These are phyloP conservation scores for Mystacides longicornis DNA, from an alignment of 2,888 invertebrate genomes.

Conservation along the genomic window DNA sequence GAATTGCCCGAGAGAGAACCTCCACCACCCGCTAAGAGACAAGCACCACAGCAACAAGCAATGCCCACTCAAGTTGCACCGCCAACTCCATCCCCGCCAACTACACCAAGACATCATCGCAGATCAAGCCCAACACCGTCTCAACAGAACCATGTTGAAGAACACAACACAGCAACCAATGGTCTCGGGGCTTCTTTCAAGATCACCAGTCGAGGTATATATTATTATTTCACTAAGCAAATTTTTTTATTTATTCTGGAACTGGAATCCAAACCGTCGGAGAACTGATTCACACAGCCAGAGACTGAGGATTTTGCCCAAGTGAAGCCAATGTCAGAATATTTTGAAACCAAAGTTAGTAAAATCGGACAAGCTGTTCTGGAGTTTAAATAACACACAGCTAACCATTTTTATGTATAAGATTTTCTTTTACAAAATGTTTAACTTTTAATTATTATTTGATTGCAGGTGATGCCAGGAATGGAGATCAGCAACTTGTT, in stretches of 20 bases:
- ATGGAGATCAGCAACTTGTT: conserved; percentile 80
- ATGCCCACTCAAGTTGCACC: conserved; percentile 15
- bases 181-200: conserved; percentile 69
- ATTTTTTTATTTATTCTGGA: too few relatives aligned
- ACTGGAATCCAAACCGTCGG: too few relatives aligned
- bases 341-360: too few relatives aligned
- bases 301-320: too few relatives aligned
- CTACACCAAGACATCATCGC: conserved; percentile 7
- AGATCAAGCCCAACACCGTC: conserved; percentile 28
- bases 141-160: conserved; percentile 26
- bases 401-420: too few relatives aligned
- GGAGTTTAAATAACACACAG: too few relatives aligned
- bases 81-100: conserved; percentile 22
- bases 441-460: neutral
- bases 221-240: too few relatives aligned
- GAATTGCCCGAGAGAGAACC: conserved; percentile 45
- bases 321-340: too few relatives aligned
- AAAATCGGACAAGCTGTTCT: too few relatives aligned
- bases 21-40: conserved; percentile 56
- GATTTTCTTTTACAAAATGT: too few relatives aligned
- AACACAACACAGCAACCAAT: conserved; percentile 22
- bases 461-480: conserved; percentile 67
- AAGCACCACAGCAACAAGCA: conserved; percentile 15
- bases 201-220: conserved; percentile 78
- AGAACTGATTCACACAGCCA: too few relatives aligned